Evolutionary conservation across 2,113 vertebrate species (phyloP).

Genomic region (Amblyopsis rosae): DNA sequence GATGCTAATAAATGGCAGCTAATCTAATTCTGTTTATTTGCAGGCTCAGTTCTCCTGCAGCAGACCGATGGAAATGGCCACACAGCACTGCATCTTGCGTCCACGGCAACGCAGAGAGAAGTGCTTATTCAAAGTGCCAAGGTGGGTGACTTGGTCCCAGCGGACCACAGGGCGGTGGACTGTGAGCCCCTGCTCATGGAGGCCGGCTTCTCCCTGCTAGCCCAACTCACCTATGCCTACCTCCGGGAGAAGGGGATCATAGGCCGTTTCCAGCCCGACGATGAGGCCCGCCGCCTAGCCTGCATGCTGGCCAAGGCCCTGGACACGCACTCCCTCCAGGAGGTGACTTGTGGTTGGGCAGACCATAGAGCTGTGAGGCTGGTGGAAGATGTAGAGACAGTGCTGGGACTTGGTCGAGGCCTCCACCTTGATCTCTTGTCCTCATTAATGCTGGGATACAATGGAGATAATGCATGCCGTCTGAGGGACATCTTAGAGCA

Average conservation of each 20-base stretch:
- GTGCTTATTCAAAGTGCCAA: constrained; percentile 79
- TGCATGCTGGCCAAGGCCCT: constrained; percentile 49
- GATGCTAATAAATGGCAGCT: no score
- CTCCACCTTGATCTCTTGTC: constrained; percentile 73
- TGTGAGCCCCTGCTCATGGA: constrained; percentile 68
- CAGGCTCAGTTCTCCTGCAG: constrained; percentile 85
- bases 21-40: constrained; percentile 13
- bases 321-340: constrained; percentile 35
- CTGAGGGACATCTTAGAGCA: constrained; percentile 81
- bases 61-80: constrained; percentile 74
- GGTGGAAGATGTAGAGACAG: constrained; percentile 77
- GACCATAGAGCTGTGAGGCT: constrained; percentile 79
- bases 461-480: constrained; percentile 75
- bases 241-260: constrained; percentile 49
- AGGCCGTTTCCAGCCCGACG: background rate
- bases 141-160: constrained; percentile 50
- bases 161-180: constrained; percentile 13
- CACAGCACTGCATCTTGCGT: constrained; percentile 81
- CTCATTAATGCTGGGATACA: constrained; percentile 60
- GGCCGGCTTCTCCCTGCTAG: constrained; percentile 67
- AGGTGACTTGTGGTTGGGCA: constrained; percentile 65
- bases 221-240: constrained; percentile 70
- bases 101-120: constrained; percentile 69
- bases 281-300: constrained; percentile 36
- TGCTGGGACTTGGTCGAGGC: constrained; percentile 78